Evolutionary conservation across 2,888 invertebrate species (phyloP), one percentile per base, ranked within the genome.

Genomic region (Agriopis aurantiaria): DNA sequence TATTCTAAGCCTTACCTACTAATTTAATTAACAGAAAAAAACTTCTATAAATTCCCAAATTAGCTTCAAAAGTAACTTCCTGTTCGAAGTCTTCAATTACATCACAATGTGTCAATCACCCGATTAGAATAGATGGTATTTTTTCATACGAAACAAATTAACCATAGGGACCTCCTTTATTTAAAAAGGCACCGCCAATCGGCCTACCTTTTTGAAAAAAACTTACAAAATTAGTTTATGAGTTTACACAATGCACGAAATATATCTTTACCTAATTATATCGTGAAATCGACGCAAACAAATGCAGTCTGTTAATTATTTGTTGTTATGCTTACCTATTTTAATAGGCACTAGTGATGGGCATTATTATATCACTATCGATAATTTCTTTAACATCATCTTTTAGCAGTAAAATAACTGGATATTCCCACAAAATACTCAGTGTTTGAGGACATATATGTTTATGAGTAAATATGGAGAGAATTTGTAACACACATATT

Each of bases 71-170:
- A 59, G 57, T 71, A 68, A 74, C 83, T 83, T 84, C 85, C 85
- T 83, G 82, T 69, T 61, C 69, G 12, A 58, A 59, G 55, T 64
- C 77, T 82, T 80, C 79, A 84, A 86, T 87, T 87, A 76, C 63
- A 72, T 82, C 85, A 82, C 82, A 85, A 86, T 80, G 90, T 93
- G 93, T 93, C 93, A 93, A 91, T 93, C 93, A 92, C 82, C 88
- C 91, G 89, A 91, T 91, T 91, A 91, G 87, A 82, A 79, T 85
- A 73, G 85, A 83, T 86, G 83, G 83, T 79, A 74, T 75, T 84
- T 88, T 87, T 88, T 89, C 58, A 57, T 83, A 73, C 74, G 74
- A 72, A 75, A 66, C 80, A 80, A 75, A 83, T 87, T 89, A 86
- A 83, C 82, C 80, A 80, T 82, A 73, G 75, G 72, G 72, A 75